A percentile compares a stretch with the other conserved stretches of the same genome.
Conservation (phyloP, 2,888 invertebrate genomes). For the Leptogaster cylindrica region DNA sequence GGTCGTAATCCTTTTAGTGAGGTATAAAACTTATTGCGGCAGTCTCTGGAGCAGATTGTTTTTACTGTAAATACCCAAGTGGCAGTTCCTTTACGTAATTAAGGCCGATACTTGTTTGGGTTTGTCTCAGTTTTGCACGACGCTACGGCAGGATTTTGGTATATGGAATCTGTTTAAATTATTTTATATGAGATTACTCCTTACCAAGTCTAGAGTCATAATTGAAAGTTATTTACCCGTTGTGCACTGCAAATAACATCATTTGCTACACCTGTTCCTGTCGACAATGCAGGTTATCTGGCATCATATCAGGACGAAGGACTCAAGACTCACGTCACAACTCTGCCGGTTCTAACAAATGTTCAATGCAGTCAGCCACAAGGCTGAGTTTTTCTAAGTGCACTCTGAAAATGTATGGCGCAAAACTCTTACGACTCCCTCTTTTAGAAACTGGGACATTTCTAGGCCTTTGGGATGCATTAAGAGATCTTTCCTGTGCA, state of each 20-base stretch:
- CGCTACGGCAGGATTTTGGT: neutral
- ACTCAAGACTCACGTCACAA: too few species aligned
- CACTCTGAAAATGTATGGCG: neutral
- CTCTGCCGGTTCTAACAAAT: neutral
- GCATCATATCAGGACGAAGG: neutral
- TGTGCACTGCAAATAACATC: neutral
- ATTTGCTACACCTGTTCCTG: constrained; percentile 23
- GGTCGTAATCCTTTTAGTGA: too few species aligned
- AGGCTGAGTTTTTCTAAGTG: neutral
- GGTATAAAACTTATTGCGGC: constrained; percentile 1
- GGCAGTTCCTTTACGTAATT: neutral
- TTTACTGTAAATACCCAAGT: constrained; percentile 1
- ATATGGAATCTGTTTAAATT: constrained; percentile 13
- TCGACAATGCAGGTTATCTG: neutral
- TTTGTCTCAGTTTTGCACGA: constrained; percentile 8
- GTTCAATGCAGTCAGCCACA: constrained; percentile 6
- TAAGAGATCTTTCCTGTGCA: neutral
- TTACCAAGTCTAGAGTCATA: neutral
- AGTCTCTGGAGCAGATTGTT: constrained; percentile 10
- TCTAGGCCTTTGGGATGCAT: neutral
- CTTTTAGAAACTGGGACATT: constrained; percentile 12
- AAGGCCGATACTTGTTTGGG: neutral
- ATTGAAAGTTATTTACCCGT: constrained; percentile 22
- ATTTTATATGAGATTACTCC: constrained; percentile 11
- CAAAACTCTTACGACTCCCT: neutral